Evolutionary conservation across 2,888 invertebrate species (phyloP).

Genomic region (Callinectes sapidus): DNA sequence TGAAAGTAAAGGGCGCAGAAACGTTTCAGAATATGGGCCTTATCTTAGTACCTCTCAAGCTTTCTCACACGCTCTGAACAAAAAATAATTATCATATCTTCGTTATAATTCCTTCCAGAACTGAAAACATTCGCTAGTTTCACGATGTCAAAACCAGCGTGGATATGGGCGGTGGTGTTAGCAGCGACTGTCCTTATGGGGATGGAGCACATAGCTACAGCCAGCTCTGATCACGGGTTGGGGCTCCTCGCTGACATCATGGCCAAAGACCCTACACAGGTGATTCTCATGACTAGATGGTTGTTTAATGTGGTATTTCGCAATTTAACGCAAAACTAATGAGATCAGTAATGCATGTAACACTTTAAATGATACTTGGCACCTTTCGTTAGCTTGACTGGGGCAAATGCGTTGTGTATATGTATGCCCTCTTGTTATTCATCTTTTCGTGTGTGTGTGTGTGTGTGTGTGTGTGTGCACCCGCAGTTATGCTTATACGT

Average conservation of each 20-base stretch:
- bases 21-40: no score
- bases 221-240: not conserved
- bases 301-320: not conserved
- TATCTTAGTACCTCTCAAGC: not conserved
- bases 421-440: not conserved
- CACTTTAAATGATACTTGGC: not conserved
- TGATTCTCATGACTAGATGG: not conserved
- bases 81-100: not conserved
- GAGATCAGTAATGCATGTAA: not conserved
- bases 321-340: not conserved
- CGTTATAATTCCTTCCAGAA: not conserved
- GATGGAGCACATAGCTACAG: not conserved
- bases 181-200: not conserved
- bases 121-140: not conserved
- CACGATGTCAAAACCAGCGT: not conserved
- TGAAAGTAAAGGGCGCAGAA: no score
- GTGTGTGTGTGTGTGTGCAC: not conserved
- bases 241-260: not conserved
- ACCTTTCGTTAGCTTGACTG: not conserved
- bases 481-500: constrained; percentile 50
- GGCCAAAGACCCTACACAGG: not conserved
- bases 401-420: not conserved
- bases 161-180: constrained; percentile 15
- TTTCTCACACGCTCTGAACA: not conserved
- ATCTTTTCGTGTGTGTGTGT: not conserved